Conservation (phyloP, 2,113 vertebrate species). For the Noctilio leporinus region DNA sequence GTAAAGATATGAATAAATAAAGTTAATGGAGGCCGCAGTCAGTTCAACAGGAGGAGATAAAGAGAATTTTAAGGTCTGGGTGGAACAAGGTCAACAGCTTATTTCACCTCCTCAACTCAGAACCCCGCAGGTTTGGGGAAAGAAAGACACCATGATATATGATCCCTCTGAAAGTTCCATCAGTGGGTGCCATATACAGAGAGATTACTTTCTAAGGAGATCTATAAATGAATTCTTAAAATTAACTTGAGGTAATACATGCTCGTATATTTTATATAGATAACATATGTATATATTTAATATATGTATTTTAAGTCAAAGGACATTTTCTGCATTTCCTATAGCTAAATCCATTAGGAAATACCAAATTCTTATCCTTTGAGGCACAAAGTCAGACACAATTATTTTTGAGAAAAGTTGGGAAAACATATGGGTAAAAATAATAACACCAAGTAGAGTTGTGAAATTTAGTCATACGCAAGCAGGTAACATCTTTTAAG, state of each 20-base stretch:
- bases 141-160: background rate
- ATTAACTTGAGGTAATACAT: background rate
- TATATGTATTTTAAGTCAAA: background rate
- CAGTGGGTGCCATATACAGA: background rate
- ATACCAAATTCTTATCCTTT: background rate
- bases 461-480: background rate
- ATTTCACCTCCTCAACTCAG: background rate
- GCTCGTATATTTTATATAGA: background rate
- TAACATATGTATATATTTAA: background rate
- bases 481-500: background rate
- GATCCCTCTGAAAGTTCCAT: background rate
- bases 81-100: background rate
- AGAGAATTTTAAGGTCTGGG: background rate
- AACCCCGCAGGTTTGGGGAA: background rate
- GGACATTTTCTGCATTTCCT: background rate
- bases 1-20: conserved; percentile 5
- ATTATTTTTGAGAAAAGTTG: background rate
- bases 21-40: background rate
- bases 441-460: background rate
- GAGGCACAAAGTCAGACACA: background rate
- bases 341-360: background rate
- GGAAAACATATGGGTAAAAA: background rate
- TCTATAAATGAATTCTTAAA: background rate
- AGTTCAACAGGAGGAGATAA: background rate
- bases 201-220: background rate